Percentiles rank a stretch among this genome's conserved stretches.
Evolutionary conservation across 2,113 vertebrate genomes (phyloP).

Genomic region (Chamaetylas fuelleborni): DNA sequence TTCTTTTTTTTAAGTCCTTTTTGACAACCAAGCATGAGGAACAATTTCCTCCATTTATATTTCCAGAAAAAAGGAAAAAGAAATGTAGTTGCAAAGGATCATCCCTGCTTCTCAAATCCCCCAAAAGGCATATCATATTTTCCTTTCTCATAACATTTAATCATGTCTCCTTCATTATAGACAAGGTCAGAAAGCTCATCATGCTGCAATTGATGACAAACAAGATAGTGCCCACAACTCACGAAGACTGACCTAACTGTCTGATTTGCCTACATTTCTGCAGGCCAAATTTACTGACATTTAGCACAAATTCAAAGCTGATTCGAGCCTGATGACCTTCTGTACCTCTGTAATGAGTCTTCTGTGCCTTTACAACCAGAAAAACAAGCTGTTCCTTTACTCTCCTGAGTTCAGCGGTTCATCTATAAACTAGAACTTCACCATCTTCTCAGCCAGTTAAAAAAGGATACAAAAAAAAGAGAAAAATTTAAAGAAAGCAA

Average conservation of each 20-base stretch:
- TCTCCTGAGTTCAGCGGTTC: neutral
- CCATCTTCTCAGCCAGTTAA: neutral
- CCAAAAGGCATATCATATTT: neutral
- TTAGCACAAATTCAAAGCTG: constrained; percentile 24
- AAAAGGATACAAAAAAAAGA: neutral
- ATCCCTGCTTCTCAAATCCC: neutral
- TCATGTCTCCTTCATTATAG: neutral
- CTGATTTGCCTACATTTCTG: neutral
- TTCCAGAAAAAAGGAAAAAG: neutral
- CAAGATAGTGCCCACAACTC: neutral
- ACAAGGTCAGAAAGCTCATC: neutral
- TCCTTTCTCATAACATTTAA: constrained; percentile 8
- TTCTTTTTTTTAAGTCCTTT: neutral
- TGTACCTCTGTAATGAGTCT: neutral
- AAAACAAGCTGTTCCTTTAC: neutral
- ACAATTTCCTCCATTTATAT: neutral
- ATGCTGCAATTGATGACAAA: neutral
- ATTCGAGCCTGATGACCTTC: constrained; percentile 6
- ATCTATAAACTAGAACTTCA: neutral
- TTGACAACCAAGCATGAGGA: neutral
- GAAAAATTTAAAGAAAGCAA: neutral
- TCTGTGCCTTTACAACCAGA: neutral
- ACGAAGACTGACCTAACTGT: neutral
- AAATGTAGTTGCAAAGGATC: neutral
- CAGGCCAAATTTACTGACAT: constrained; percentile 13